Percentiles rank a stretch among this genome's conserved stretches.
phyloP scores from a whole-genome alignment of 2,888 invertebrate species.

The Silvanus unidentatus region DNA sequence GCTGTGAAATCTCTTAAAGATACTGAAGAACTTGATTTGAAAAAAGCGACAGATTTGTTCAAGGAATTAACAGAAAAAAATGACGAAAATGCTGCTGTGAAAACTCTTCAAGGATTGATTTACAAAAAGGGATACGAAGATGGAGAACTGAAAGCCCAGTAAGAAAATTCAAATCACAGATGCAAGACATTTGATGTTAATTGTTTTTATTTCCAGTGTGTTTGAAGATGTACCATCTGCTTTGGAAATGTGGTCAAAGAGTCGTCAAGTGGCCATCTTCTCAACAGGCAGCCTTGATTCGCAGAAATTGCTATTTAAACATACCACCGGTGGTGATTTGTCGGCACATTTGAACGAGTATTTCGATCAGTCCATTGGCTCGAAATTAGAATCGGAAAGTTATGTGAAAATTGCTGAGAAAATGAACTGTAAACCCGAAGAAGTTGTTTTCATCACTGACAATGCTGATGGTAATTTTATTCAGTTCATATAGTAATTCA shows the following conservation, averaged over 20 bases:
- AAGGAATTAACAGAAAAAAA: slow-evolving; percentile 77
- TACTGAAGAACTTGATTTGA: slow-evolving; percentile 36
- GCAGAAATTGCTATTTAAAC: slow-evolving; percentile 78
- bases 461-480: slow-evolving; percentile 63
- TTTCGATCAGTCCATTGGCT: slow-evolving; percentile 82
- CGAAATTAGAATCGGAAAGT: slow-evolving; percentile 71
- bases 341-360: slow-evolving; percentile 66
- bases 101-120: slow-evolving; percentile 84
- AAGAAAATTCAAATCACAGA: slow-evolving; percentile 48
- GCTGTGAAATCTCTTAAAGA: slow-evolving; percentile 62
- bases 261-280: slow-evolving; percentile 71
- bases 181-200: neutral
- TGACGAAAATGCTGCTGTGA: slow-evolving; percentile 73
- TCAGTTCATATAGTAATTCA: neutral
- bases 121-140: slow-evolving; percentile 79
- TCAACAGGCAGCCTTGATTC: slow-evolving; percentile 90
- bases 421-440: slow-evolving; percentile 57
- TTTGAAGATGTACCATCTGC: slow-evolving; percentile 78
- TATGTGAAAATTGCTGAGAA: slow-evolving; percentile 71
- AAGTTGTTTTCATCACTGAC: slow-evolving; percentile 84
- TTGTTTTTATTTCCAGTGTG: slow-evolving; percentile 59
- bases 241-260: slow-evolving; percentile 64
- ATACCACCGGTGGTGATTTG: slow-evolving; percentile 73
- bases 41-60: slow-evolving; percentile 64
- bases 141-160: slow-evolving; percentile 82